Base-by-base conservation (phyloP, 1,140 invertebrate genomes). In the Drosophila sechellia region DNA sequence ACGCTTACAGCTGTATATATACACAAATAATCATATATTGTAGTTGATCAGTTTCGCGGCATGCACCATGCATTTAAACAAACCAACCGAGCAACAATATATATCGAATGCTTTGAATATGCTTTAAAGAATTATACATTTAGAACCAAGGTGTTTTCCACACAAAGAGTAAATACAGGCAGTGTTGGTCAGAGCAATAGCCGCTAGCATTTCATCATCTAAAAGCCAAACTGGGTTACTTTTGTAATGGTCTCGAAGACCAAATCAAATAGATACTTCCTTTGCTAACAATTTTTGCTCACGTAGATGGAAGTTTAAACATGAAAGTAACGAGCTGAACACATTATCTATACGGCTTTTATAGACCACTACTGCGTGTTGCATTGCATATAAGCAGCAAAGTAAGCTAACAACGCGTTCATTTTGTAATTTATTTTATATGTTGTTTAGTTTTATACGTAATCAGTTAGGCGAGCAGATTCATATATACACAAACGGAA, bases 71-170 rank as follows among this genome's bases (percentile, higher is more conserved):
- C 83, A 86, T 86, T 86, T 86, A 87, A 68, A 69, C 61, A 57
- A 42, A 34, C 46, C 54, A 79, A 84, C 48, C 34, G 69, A 69
- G 42, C 56, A 59, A 66, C 50, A 72, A 78, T 73, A 59, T 78
- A 59, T 78, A 80, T 86, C 40, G 68, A 75, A 90, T 91, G 86
- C 86, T 90, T 90, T 90, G 81, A 90, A 83, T 87, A 90, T 90
- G 87, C 79, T 90, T 90, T 83, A 87, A 90, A 72, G 64, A 35
- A 48, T 56, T 45, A 53, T 48, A 64, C 34, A 69, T 56, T 48
- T 52, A 77, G 55, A 54, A 55, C 37, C 61, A 53, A 57, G 37
- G 57, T 72, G 48, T 79, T 59, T 76, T 79, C 71, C 69, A 79
- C 49, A 52, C 27, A 52, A 52, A 35, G 61, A 15, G 68, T 49